Evolutionary conservation across 2,797 vertebrate species (phyloP).

Genomic region (Falco columbarius): DNA sequence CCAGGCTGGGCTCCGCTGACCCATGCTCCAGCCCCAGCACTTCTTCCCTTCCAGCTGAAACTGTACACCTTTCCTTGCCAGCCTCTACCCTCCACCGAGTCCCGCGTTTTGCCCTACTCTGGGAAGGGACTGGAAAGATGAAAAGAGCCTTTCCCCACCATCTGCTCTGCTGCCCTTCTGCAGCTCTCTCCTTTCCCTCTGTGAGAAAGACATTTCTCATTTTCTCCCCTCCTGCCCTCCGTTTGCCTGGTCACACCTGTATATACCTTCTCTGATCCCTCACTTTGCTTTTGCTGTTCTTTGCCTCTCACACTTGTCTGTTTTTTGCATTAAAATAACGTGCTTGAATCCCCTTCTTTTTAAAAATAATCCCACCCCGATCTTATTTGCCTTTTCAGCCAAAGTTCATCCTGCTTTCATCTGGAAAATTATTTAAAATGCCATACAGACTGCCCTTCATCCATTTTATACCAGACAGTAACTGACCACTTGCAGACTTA

Average conservation of each 20-base stretch:
- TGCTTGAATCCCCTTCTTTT: background rate
- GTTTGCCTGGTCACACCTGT: background rate
- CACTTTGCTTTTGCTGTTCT: background rate
- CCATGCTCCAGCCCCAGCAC: background rate
- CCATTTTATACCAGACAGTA: background rate
- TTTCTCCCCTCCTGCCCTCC: background rate
- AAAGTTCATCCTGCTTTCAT: background rate
- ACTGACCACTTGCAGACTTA: background rate
- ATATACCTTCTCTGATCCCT: background rate
- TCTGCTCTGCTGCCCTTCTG: background rate
- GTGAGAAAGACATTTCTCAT: background rate
- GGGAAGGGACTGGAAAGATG: no score
- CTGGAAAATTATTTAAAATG: background rate
- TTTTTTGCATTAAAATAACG: background rate
- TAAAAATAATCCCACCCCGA: background rate
- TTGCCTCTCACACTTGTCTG: background rate
- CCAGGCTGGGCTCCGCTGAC: background rate
- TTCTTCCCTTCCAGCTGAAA: background rate
- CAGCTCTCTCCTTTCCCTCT: background rate
- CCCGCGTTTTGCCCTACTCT: background rate
- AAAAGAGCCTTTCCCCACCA: background rate
- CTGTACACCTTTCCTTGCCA: background rate
- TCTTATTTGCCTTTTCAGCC: background rate
- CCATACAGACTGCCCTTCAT: background rate
- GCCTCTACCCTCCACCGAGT: background rate